Percentiles rank a stretch among this genome's conserved stretches.
These are phyloP conservation scores for Belgica antarctica DNA, from an alignment of 2,888 invertebrate species.

Conservation along the genomic window DNA sequence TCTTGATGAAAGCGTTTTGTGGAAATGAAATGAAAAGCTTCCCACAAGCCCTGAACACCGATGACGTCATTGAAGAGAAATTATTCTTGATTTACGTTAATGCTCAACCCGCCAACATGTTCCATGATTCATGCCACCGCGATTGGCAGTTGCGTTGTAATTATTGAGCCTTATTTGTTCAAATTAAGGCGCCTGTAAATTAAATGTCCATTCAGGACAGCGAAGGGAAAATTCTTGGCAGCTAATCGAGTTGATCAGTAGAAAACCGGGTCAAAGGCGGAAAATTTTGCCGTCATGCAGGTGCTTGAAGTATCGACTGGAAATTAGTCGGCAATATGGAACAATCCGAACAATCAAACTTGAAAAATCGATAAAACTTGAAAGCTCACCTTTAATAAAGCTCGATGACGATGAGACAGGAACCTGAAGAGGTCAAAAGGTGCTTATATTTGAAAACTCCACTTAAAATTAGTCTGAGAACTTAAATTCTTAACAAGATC, in stretches of 20 bases:
- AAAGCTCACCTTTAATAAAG: background rate
- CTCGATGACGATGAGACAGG: background rate
- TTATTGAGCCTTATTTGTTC: too few species aligned
- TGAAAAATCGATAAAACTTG: constrained; percentile 12
- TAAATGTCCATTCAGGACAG: too few species aligned
- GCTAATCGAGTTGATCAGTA: background rate
- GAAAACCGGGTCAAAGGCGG: background rate
- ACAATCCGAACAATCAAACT: background rate
- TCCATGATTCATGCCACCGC: too few species aligned
- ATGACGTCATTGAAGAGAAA: too few species aligned
- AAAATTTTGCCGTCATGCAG: background rate
- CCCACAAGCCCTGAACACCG: too few species aligned
- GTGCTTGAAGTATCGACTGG: background rate
- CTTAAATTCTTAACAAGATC: constrained; percentile 12
- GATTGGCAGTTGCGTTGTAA: too few species aligned
- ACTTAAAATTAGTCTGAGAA: constrained; percentile 11
- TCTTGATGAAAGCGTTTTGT: too few species aligned
- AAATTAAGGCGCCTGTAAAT: too few species aligned
- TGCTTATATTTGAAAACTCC: constrained; percentile 2
- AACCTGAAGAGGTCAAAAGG: background rate
- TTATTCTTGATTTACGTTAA: background rate
- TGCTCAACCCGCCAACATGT: too few species aligned
- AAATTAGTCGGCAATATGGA: background rate
- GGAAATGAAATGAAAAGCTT: too few species aligned
- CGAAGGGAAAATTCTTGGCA: background rate